Conservation (phyloP, 2,113 vertebrate species). For the Atrichornis clamosus region DNA sequence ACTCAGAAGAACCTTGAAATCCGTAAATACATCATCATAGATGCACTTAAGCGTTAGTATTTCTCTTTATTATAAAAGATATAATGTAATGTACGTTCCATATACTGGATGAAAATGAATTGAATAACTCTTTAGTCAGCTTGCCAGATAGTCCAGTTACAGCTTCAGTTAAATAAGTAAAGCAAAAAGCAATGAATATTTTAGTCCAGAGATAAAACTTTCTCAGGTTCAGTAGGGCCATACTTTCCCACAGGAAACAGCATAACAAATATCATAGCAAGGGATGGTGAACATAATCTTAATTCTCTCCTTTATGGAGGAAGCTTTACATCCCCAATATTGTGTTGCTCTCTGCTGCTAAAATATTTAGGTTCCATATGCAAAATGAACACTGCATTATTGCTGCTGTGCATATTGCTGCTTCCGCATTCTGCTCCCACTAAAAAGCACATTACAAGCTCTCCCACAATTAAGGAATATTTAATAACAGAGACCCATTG, state of each 20-base stretch:
- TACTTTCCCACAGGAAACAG: background rate
- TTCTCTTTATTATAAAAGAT: background rate
- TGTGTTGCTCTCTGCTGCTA: constrained; percentile 5
- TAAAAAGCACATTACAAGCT: background rate
- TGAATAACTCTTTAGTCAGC: background rate
- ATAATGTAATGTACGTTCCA: background rate
- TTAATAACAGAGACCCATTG: background rate
- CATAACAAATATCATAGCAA: background rate
- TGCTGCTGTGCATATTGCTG: background rate
- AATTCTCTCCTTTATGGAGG: background rate
- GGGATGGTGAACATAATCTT: background rate
- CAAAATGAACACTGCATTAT: background rate
- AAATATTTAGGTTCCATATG: constrained; percentile 37
- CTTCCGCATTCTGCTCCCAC: background rate
- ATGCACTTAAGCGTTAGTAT: background rate
- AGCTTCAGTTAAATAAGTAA: background rate
- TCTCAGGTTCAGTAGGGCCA: background rate
- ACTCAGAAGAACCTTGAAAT: background rate
- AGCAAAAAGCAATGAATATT: background rate
- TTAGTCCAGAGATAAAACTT: background rate
- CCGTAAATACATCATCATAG: background rate
- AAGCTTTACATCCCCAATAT: background rate
- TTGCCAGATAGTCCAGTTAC: background rate
- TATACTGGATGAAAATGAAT: background rate
- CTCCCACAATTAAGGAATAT: background rate